phyloP scores from a whole-genome alignment of 2,113 vertebrate genomes.

The Sebastes fasciatus region DNA sequence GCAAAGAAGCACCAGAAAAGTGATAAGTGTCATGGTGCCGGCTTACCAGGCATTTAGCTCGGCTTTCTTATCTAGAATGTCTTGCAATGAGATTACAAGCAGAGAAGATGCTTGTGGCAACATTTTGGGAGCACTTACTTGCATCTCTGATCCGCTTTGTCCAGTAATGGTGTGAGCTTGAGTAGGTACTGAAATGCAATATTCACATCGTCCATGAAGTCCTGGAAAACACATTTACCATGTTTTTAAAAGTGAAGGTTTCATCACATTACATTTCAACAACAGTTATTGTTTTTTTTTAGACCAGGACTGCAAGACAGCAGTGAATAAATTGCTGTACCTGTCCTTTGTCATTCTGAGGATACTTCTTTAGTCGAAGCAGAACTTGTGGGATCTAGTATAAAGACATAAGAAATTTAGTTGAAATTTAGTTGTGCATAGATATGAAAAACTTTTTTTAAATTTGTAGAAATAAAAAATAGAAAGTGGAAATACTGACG shows the following conservation, averaged over 20 bases:
- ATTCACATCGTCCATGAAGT: slow-evolving; percentile 96
- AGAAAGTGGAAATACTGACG: not conserved
- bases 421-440: not conserved
- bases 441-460: no score
- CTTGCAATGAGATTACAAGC: not conserved
- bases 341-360: slow-evolving; percentile 92
- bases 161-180: slow-evolving; percentile 94
- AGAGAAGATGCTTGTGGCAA: not conserved
- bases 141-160: slow-evolving; percentile 98
- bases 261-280: not conserved
- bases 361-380: slow-evolving; percentile 95
- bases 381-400: slow-evolving; percentile 96
- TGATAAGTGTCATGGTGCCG: accelerated
- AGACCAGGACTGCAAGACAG: not conserved
- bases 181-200: slow-evolving; percentile 94
- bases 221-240: slow-evolving; percentile 78
- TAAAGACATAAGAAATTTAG: not conserved
- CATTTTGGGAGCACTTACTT: slow-evolving; percentile 85
- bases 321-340: slow-evolving; percentile 39
- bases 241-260: not conserved
- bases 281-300: not conserved
- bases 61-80: not conserved
- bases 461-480: no score
- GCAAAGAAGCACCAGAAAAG: slow-evolving; percentile 25
- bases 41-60: not conserved